phyloP scores from a whole-genome alignment of 2,797 vertebrate species.

The Anolis apletophallus region DNA sequence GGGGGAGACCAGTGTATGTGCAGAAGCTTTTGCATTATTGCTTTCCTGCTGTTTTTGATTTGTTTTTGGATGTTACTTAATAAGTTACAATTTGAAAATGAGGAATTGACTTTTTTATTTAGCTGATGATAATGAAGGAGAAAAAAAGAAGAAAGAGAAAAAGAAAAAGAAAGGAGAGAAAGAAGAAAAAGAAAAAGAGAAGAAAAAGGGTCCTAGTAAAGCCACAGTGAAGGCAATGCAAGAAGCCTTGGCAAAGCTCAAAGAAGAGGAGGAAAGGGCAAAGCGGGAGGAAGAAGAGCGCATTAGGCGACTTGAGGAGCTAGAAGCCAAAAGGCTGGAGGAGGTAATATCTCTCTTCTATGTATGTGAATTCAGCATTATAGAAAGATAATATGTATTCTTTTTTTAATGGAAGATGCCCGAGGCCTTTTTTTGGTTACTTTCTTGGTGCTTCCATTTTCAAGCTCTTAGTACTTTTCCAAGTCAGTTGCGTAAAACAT shows the following conservation, averaged over 20 bases:
- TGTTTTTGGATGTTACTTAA: slow-evolving; percentile 19
- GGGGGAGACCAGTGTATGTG: not conserved
- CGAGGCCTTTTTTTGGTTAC: not conserved
- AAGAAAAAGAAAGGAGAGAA: slow-evolving; percentile 93
- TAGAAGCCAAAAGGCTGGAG: slow-evolving; percentile 90
- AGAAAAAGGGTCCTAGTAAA: slow-evolving; percentile 98
- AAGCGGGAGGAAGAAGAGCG: slow-evolving; percentile 91
- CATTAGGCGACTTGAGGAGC: slow-evolving; percentile 85
- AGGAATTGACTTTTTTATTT: slow-evolving; percentile 19
- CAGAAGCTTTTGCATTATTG: not conserved
- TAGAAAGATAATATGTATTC: not conserved
- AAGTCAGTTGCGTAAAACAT: not conserved
- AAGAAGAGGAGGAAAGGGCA: slow-evolving; percentile 86
- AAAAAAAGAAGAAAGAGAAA: slow-evolving; percentile 97
- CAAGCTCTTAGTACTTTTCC: not conserved
- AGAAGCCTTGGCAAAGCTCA: slow-evolving; percentile 94
- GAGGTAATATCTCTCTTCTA: slow-evolving; percentile 79
- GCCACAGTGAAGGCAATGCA: slow-evolving; percentile 98
- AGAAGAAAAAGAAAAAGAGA: slow-evolving; percentile 88
- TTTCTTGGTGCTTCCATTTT: too few species aligned
- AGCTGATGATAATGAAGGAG: slow-evolving; percentile 88
- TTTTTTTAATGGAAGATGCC: not conserved
- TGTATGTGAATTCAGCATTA: not conserved
- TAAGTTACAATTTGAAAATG: not conserved
- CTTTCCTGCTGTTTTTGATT: not conserved